These are phyloP conservation scores for Aromia moschata DNA, from an alignment of 2,888 invertebrate species.

Conservation along the genomic window DNA sequence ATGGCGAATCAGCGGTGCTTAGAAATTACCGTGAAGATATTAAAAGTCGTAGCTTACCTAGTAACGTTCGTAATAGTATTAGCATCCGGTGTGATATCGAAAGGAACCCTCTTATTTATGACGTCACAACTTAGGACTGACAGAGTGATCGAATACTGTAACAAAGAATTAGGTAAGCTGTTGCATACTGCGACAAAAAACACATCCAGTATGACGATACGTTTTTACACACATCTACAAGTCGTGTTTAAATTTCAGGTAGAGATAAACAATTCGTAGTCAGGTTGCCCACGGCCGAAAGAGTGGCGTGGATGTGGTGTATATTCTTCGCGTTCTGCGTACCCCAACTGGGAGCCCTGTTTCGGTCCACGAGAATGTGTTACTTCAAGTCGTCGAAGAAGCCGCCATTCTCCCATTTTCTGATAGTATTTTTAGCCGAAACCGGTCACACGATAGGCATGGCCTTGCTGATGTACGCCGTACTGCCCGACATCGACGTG, in stretches of 20 bases:
- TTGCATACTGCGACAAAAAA: too few relatives aligned
- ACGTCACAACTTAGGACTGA: constrained; percentile 86
- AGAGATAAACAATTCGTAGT: constrained; percentile 88
- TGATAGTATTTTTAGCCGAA: constrained; percentile 83
- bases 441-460: constrained; percentile 89
- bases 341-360: constrained; percentile 87
- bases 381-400: constrained; percentile 88
- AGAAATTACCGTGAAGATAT: constrained; percentile 83
- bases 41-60: constrained; percentile 86
- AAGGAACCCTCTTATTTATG: constrained; percentile 90
- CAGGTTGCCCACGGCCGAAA: constrained; percentile 82
- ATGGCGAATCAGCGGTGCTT: constrained; percentile 89
- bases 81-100: constrained; percentile 85
- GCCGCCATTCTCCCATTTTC: constrained; percentile 73
- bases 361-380: constrained; percentile 86
- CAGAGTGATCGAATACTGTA: constrained; percentile 82
- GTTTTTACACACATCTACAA: neutral
- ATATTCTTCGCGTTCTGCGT: constrained; percentile 86
- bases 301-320: constrained; percentile 94
- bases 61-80: constrained; percentile 87
- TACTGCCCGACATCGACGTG: constrained; percentile 92
- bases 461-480: constrained; percentile 84
- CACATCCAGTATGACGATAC: too few relatives aligned
- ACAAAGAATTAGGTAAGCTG: constrained; percentile 81
- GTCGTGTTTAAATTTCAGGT: constrained; percentile 66